Base-by-base conservation (phyloP, 2,888 invertebrate genomes). In the Apodemia duryi region DNA sequence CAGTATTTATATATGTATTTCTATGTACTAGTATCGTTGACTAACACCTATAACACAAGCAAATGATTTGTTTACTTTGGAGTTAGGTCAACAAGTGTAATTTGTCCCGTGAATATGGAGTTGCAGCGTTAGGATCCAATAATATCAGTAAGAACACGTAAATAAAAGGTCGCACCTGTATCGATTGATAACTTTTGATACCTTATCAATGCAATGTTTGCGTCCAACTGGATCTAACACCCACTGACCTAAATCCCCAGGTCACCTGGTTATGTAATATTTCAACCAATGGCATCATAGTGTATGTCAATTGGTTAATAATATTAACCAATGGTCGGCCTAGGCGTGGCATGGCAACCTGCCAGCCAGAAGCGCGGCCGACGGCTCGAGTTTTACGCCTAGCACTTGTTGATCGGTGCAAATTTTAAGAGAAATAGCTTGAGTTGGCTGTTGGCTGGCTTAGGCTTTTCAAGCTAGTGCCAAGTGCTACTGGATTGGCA, bases 311-410 rank as follows among this genome's bases (percentile, higher is more conserved):
- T 92, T 92, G 92, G 92, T 86, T 86, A 85, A 84, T 82, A 81
- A 84, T 88, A 88, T 91, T 90, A 91, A 87, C 92, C 92, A 92
- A 92, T 92, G 82, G 85, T 81, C 79, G 78, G 84, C 80, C 81
- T 88, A 91, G 91, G 92, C 91, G 92, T 86, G 90, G 91, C 91
- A 70, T 91, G 92, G 92, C 91, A 88, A 69, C 63, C 69, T 89
- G 92, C 92, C 92, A 92, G 77, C 72, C 74, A 74, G 77, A 77
- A 38, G 72, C 73, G 74, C 75, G 75, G 73, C 76, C 68, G 70
- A 65, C 75, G 74, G 75, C 76, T 84, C 83, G 57, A 79, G 83
- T 83, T 86, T 81, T 81, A 82, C 80, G 83, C 83, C 81, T 82
- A 69, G 69, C 74, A 88, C 88, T 89, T 88, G 88, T 89, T 88